Percentiles rank a stretch among this genome's conserved stretches.
Conservation (phyloP, 1,140 invertebrate species). For the Pseudachorutes palmiensis region DNA sequence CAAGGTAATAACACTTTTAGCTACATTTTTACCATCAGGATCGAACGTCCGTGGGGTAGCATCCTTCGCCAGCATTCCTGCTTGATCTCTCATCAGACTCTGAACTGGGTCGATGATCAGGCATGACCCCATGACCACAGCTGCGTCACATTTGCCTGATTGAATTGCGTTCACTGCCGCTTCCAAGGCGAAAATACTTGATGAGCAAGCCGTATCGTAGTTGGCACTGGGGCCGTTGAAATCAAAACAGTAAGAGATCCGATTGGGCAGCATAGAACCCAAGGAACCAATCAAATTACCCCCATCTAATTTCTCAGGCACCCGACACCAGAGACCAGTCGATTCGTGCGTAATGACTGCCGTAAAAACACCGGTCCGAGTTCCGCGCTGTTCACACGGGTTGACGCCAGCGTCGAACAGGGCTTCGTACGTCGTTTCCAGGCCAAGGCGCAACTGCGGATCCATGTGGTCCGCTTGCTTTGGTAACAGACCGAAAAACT, state of each 20-base stretch:
- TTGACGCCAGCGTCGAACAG: constrained; percentile 85
- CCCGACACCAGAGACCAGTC: constrained; percentile 66
- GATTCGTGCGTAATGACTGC: constrained; percentile 78
- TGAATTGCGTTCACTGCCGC: constrained; percentile 1
- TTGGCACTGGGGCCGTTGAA: constrained; percentile 78
- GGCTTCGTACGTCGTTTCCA: constrained; percentile 87
- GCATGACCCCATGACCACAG: constrained; percentile 9
- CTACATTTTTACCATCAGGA: constrained; percentile 44
- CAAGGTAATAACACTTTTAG: constrained; percentile 69
- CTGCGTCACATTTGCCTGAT: constrained; percentile 17
- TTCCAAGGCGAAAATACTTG: constrained; percentile 7
- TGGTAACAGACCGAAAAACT: constrained; percentile 87
- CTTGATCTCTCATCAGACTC: not conserved
- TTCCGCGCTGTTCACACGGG: constrained; percentile 66
- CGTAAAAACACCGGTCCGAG: constrained; percentile 69
- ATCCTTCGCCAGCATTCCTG: constrained; percentile 14
- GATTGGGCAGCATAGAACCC: constrained; percentile 90
- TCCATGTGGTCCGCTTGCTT: constrained; percentile 94
- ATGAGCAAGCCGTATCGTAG: constrained; percentile 15
- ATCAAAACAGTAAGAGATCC: constrained; percentile 91
- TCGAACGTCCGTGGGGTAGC: constrained; percentile 13
- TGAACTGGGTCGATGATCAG: not conserved
- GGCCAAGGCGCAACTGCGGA: constrained; percentile 77
- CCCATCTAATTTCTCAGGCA: not conserved
- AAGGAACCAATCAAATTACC: constrained; percentile 85